These are phyloP conservation scores for Limnephilus rhombicus DNA, from an alignment of 2,888 invertebrate genomes.

Conservation along the genomic window DNA sequence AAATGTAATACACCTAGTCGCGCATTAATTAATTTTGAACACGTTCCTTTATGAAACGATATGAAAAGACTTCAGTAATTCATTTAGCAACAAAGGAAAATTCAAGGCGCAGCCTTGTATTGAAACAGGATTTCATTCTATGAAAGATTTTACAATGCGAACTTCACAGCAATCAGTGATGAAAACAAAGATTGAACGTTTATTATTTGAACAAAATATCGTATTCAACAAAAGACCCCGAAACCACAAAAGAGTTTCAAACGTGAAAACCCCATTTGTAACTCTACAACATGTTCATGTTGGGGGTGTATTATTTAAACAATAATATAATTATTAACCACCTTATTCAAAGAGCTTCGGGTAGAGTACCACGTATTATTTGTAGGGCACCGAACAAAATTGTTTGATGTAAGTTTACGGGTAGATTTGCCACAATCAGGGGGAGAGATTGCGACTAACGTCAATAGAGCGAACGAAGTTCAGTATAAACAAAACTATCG, in stretches of 20 bases:
- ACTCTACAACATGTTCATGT: background rate
- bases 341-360: background rate
- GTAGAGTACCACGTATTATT: background rate
- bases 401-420: background rate
- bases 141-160: background rate
- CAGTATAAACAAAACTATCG: too few species aligned
- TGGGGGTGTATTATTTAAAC: background rate
- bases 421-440: background rate
- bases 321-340: background rate
- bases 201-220: slow-evolving; percentile 1
- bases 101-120: slow-evolving; percentile 8
- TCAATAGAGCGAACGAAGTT: background rate
- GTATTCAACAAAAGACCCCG: background rate
- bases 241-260: slow-evolving; percentile 5
- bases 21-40: slow-evolving; percentile 4
- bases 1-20: background rate
- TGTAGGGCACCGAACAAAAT: background rate
- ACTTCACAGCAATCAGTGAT: background rate
- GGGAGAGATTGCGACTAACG: background rate
- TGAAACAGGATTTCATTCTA: background rate
- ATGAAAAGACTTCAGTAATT: slow-evolving; percentile 31
- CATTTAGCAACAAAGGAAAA: slow-evolving; percentile 8
- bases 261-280: background rate
- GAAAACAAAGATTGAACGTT: background rate
- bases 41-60: background rate